phyloP scores from a whole-genome alignment of 2,113 vertebrate genomes.

The Channa maculata region DNA sequence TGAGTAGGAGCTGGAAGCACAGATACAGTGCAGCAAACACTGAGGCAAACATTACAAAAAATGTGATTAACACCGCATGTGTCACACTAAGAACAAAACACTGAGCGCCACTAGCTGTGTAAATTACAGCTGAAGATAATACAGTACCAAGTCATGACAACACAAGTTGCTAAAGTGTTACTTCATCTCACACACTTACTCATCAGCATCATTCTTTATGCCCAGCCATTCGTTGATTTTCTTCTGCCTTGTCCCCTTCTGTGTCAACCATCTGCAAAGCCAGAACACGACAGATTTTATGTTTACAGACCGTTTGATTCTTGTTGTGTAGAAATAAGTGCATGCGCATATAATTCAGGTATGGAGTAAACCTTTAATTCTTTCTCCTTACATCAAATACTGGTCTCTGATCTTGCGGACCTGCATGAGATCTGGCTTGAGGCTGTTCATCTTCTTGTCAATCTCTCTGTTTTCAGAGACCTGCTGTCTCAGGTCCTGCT shows the following conservation, averaged over 20 bases:
- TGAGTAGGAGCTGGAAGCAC: conserved; percentile 83
- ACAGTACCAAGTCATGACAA: not conserved
- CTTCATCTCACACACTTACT: conserved; percentile 86
- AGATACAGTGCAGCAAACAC: not conserved
- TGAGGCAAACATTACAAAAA: not conserved
- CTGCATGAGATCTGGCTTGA: conserved; percentile 98
- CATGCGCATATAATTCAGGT: not conserved
- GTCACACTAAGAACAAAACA: not conserved
- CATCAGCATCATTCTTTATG: conserved; percentile 93
- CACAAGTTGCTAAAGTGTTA: not conserved
- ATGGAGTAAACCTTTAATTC: not conserved
- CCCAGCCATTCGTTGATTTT: conserved; percentile 98
- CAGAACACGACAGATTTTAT: conserved; percentile 9
- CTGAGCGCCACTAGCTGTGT: not conserved
- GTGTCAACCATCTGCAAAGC: conserved; percentile 93
- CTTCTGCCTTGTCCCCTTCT: conserved; percentile 97
- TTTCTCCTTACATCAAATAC: conserved; percentile 90
- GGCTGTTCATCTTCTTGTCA: conserved; percentile 99
- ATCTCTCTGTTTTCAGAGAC: conserved; percentile 96
- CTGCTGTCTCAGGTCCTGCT: conserved; percentile 96
- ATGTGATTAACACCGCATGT: too few species aligned
- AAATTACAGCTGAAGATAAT: not conserved
- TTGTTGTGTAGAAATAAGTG: not conserved
- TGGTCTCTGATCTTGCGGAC: conserved; percentile 98
- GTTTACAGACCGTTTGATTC: not conserved